phyloP scores from a whole-genome alignment of 2,113 vertebrate species.

The Gambusia holbrooki region DNA sequence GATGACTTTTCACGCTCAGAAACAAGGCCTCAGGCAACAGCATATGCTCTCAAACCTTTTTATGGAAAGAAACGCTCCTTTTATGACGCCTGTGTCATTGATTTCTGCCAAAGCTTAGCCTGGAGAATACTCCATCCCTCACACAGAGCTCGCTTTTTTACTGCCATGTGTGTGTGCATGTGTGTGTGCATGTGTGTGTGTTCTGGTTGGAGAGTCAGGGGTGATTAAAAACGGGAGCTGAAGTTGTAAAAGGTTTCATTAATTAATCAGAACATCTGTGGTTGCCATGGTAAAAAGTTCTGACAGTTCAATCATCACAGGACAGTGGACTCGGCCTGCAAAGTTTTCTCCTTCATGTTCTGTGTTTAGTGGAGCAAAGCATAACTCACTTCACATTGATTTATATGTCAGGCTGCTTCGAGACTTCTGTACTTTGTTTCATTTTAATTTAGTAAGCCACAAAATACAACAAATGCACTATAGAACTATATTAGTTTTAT shows the following conservation, averaged over 20 bases:
- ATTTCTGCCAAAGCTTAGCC: slow-evolving; percentile 35
- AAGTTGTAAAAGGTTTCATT: slow-evolving; percentile 67
- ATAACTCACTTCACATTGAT: background rate
- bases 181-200: background rate
- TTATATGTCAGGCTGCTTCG: background rate
- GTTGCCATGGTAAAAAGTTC: slow-evolving; percentile 45
- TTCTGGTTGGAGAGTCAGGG: slow-evolving; percentile 39
- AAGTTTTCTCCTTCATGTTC: background rate
- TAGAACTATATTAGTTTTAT: background rate
- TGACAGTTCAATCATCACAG: slow-evolving; percentile 48
- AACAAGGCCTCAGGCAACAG: slow-evolving; percentile 31
- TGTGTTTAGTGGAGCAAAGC: background rate
- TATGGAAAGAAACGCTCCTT: slow-evolving; percentile 21
- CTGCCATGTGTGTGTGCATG: background rate
- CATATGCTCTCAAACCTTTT: slow-evolving; percentile 48
- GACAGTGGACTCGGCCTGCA: slow-evolving; percentile 4
- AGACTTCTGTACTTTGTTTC: background rate
- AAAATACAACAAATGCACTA: background rate
- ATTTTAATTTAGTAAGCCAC: background rate
- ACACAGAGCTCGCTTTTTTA: slow-evolving; percentile 13
- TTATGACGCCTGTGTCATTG: slow-evolving; percentile 51
- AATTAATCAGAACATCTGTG: slow-evolving; percentile 68
- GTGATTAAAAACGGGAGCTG: slow-evolving; percentile 42
- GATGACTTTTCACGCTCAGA: slow-evolving; percentile 10
- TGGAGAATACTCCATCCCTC: background rate